Evolutionary conservation across 2,797 vertebrate genomes (phyloP), one percentile per base, ranked within the genome.

Genomic region (Malacoctenus gilli): DNA sequence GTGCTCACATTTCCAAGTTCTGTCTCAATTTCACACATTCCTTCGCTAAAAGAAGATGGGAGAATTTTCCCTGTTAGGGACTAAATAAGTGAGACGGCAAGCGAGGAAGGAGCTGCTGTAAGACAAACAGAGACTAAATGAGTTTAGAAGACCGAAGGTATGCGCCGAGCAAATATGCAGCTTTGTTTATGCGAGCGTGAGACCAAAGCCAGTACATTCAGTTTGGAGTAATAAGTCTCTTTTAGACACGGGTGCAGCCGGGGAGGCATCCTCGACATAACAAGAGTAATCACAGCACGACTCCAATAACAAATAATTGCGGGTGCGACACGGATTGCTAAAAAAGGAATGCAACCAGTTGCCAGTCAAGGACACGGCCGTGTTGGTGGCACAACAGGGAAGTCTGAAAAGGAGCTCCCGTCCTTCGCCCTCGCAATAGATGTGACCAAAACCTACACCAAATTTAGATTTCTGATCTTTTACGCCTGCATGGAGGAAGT

Each of bases 131-230:
- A 32, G 9, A 32, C 52, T 68, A 21, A 54, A 62, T 21, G 5
- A 48, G 31, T 66, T 68, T 36, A 49, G 40, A 25, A 56, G 22
- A 43, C 47, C 30, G 41, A 30, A 68, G 61, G 43, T 58, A 66
- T 39, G 40, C 18, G 43, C 64, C 36, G 44, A 59, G 23, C 55
- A 42, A 66, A 47, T 34, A 59, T 38, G 25, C 7, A 2, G 44
- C 40, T 55, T 10, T 55, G 60, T 81, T 79, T 69, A 73, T 52
- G 53, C 46, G 38, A 51, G 35, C 36, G 49, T 39, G 47, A 70
- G 21, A 48, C 48, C 71, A 52, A 34, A 35, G 37, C 34, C 36
- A 23, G 51, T 48, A 47, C 46, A 22, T 14, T 28, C 42, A 21
- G 40, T 32, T 51, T 46, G 13, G 28, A 14, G 11, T 48, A 43